phyloP scores from a whole-genome alignment of 2,888 invertebrate species.

The Drosophila atroscutellata region DNA sequence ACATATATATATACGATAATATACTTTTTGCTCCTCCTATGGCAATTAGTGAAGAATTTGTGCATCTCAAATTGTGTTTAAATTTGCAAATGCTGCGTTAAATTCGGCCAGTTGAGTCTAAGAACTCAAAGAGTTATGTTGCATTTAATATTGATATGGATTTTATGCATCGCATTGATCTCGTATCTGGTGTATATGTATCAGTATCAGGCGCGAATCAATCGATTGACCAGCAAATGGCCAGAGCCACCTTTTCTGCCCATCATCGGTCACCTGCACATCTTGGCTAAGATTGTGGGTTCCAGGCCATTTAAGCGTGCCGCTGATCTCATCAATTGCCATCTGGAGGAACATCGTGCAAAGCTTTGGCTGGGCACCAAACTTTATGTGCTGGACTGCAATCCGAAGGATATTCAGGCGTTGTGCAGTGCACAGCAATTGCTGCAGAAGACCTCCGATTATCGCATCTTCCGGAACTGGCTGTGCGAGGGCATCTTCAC shows the following conservation, averaged over 20 bases:
- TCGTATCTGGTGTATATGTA: constrained; percentile 35
- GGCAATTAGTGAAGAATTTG: constrained; percentile 8
- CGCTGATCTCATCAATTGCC: constrained; percentile 34
- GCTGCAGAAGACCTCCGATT: constrained; percentile 62
- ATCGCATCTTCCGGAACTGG: constrained; percentile 59
- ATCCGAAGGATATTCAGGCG: constrained; percentile 67
- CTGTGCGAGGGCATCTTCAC: constrained; percentile 59
- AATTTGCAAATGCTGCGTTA: constrained; percentile 40
- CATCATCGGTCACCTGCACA: constrained; percentile 62
- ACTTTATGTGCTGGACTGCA: constrained; percentile 64
- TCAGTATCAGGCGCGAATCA: constrained; percentile 47
- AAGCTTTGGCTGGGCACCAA: constrained; percentile 67
- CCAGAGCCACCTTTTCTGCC: constrained; percentile 58
- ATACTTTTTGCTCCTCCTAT: constrained; percentile 25
- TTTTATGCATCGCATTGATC: constrained; percentile 26
- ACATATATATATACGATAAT: background rate
- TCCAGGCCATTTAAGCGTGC: constrained; percentile 46
- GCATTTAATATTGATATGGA: constrained; percentile 34
- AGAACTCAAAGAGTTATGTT: constrained; percentile 47
- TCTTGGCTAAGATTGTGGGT: constrained; percentile 49
- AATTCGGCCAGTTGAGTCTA: constrained; percentile 39
- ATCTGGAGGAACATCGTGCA: constrained; percentile 60
- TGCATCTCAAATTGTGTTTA: constrained; percentile 35
- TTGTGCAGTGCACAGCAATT: constrained; percentile 63
- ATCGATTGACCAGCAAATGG: constrained; percentile 63